Base-by-base conservation (phyloP, 2,888 invertebrate genomes). In the Stomorhina lunata region DNA sequence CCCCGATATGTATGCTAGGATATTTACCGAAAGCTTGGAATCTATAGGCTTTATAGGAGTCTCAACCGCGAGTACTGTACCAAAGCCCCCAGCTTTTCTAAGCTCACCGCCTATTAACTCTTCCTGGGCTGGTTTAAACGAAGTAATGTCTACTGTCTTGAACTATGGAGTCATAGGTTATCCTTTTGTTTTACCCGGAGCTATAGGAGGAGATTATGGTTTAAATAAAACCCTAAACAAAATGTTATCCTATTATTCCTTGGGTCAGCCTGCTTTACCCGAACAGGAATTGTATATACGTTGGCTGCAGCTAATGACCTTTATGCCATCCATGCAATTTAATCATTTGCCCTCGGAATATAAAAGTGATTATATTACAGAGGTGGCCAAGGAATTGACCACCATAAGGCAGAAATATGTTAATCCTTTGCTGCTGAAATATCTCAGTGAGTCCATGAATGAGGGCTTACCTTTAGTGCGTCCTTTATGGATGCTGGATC, bases 181-280 rank as follows among this genome's bases (percentile, higher is more conserved):
- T 91, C 98, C 98, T 0, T 98, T 98, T 87, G 93, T 98, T 50
- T 94, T 98, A 92, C 97, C 98, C 0, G 98, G 98, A 0, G 96
- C 98, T 4, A 96, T 99, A 0, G 99, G 99, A 0, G 99, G 98
- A 0, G 97, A 97, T 86, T 95, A 95, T 48, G 93, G 94, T 61
- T 92, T 94, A 83, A 93, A 94, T 2, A 86, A 85, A 1, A 84
- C 87, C 3, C 79, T 88, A 10, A 93, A 93, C 1, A 91, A 90
- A 86, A 91, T 91, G 89, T 81, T 89, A 6, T 89, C 93, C 17
- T 93, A 93, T 79, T 93, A 92, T 87, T 89, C 92, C 83, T 92
- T 92, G 61, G 92, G 90, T 78, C 92, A 93, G 69, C 93, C 92
- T 86, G 93, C 92, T 69, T 89, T 96, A 43, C 96, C 96, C 0